Evolutionary conservation across 1,140 invertebrate species (phyloP).

Genomic region (Maniola jurtina): DNA sequence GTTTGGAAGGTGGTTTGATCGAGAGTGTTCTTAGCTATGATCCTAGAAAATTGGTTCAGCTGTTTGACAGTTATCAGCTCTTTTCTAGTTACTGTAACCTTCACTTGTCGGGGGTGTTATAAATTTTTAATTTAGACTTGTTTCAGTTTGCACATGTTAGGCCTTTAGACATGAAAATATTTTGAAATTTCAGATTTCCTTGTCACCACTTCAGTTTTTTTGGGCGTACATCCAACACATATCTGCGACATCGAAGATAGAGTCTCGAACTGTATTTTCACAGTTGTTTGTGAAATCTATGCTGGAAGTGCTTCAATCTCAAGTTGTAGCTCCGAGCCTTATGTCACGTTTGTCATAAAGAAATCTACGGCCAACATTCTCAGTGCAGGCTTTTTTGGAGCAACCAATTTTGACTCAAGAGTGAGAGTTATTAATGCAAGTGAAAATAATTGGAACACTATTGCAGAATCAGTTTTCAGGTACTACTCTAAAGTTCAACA

Average conservation of each 20-base stretch:
- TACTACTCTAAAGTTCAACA: constrained; percentile 45
- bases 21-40: too few relatives aligned
- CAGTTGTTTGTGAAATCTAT: constrained; percentile 39
- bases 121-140: too few relatives aligned
- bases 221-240: constrained; percentile 20
- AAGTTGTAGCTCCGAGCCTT: constrained; percentile 33
- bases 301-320: constrained; percentile 38
- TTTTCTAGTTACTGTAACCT: too few relatives aligned
- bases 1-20: too few relatives aligned
- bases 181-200: constrained; percentile 24
- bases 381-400: constrained; percentile 48
- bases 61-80: too few relatives aligned
- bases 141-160: too few relatives aligned
- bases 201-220: neutral
- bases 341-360: constrained; percentile 50
- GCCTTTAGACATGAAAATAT: neutral
- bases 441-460: constrained; percentile 42
- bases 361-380: constrained; percentile 34
- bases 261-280: constrained; percentile 39
- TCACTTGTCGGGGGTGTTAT: too few relatives aligned
- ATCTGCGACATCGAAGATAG: constrained; percentile 32
- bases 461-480: constrained; percentile 41
- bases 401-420: constrained; percentile 60
- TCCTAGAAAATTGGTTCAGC: too few relatives aligned
- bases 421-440: constrained; percentile 44